Conservation (phyloP, 2,888 invertebrate species). For the Eustalomyia histrio region DNA sequence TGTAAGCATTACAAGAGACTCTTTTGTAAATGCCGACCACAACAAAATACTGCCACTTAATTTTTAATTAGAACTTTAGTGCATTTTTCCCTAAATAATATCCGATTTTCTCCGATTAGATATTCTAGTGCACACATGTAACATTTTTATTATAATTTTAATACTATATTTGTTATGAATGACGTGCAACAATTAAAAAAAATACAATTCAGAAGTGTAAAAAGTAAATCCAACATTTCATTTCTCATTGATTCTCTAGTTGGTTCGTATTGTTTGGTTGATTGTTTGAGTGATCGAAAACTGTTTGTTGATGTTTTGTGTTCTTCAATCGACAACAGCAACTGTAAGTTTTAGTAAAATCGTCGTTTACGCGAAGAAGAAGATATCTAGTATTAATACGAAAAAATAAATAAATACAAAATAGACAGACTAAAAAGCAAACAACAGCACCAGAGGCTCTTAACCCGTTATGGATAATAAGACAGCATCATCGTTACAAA, state of each 20-base stretch:
- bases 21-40: too few species aligned
- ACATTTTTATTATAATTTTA: not conserved
- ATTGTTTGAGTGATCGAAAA: conserved; percentile 50
- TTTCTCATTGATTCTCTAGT: conserved; percentile 53
- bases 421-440: conserved; percentile 34
- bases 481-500: conserved; percentile 70
- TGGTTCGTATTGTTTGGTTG: conserved; percentile 48
- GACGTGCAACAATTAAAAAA: not conserved
- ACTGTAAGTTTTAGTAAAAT: conserved; percentile 57
- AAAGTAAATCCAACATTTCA: conserved; percentile 46
- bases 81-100: too few species aligned
- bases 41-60: too few species aligned
- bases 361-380: conserved; percentile 62
- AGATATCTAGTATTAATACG: conserved; percentile 1
- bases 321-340: conserved; percentile 51
- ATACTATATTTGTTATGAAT: not conserved
- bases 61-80: too few species aligned
- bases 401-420: conserved; percentile 61
- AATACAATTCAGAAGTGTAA: not conserved
- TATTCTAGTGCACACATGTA: too few species aligned
- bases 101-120: too few species aligned
- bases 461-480: conserved; percentile 77
- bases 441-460: conserved; percentile 53
- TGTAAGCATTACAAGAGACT: too few species aligned
- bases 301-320: conserved; percentile 58